Evolutionary conservation across 1,140 invertebrate genomes (phyloP), one percentile per base, ranked within the genome.

Genomic region (Orussus abietinus): DNA sequence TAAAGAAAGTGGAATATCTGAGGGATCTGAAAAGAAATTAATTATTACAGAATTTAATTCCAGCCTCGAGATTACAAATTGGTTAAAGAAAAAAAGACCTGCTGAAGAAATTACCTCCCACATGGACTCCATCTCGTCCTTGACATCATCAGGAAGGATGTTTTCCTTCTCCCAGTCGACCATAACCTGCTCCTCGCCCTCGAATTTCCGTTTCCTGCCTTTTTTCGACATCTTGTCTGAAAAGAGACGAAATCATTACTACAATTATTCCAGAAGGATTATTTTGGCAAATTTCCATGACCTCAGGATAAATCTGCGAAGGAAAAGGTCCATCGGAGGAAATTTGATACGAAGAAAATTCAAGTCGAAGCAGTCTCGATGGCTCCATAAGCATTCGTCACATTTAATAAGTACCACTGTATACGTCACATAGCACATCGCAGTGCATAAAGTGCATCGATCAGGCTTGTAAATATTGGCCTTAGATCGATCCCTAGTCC

Each of bases 1-100:
- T 75, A 73, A 10, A 83, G 59, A 53, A 82, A 81, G 38, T 79
- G 74, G 12, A 75, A 80, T 47, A 82, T 77, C 56, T 80, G 70
- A 38, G 70, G 69, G 13, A 73, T 62, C 64, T 72, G 33, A 37
- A 62, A 25, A 38, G 22, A 28, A 26, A 17, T 30, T 21, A 13
- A 13, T 25, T 11, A n/a, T n/a, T 20, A 13, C 12, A 10, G 13
- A 20, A 11, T 29, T 36, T 34, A 2, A 19, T 9, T 26, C 21
- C 22, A 39, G 12, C 14, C 3, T 34, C 34, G 26, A 22, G 12
- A 6, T 33, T 18, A 1, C 9, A n/a, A n/a, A n/a, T n/a, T n/a
- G n/a, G n/a, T n/a, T n/a, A n/a, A 13, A 10, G 38, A 25, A 37
- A 25, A 22, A 9, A 35, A 39, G 11, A 13, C 18, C 17, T 10